Evolutionary conservation across 2,888 invertebrate species (phyloP), one percentile per base, ranked within the genome.

Genomic region (Lithophane semibrunnea): DNA sequence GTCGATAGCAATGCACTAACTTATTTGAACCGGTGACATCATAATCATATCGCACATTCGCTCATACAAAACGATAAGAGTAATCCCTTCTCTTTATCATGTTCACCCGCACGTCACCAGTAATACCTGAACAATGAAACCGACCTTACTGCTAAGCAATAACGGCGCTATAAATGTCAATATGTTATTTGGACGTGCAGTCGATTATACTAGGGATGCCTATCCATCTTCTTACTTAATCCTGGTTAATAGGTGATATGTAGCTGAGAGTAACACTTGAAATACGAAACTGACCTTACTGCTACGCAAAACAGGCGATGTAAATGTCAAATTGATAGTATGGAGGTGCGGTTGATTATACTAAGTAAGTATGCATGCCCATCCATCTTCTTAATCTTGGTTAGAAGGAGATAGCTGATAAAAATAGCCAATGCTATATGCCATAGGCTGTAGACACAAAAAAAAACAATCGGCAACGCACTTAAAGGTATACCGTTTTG

Each of bases 11-110:
- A 52, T 70, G 66, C 83, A 61, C 9, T 56, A 44, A 37, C 47
- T 66, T 69, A 7, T 69, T 66, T 66, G 47, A 10, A 56, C 42
- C 37, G 29, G 10, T 77, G 61, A 67, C 37, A 37, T 52, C 60
- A 82, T 49, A 16, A 24, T 13, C 24, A 58, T 56, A 65, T 67
- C 65, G 24, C 16, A 65, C 54, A 47, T 61, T 61, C 18, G 5
- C 21, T 58, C 64, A 29, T 44, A 67, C 13, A 58, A 37, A 66
- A 56, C 8, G 83, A 82, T 80, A 80, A 82, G 16, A 83, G n/a
- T 77, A 66, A 66, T 76, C 54, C 47, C 24, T 4, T 21, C 4
- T 47, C n/a, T 24, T 70, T 54, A 78, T 68, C 61, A 2, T 24
- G 47, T 8, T 37, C 37, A 37, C 37, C 37, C 37, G 5, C 37